Evolutionary conservation across 2,888 invertebrate genomes (phyloP).

Genomic region (Drosophila ezoana): DNA sequence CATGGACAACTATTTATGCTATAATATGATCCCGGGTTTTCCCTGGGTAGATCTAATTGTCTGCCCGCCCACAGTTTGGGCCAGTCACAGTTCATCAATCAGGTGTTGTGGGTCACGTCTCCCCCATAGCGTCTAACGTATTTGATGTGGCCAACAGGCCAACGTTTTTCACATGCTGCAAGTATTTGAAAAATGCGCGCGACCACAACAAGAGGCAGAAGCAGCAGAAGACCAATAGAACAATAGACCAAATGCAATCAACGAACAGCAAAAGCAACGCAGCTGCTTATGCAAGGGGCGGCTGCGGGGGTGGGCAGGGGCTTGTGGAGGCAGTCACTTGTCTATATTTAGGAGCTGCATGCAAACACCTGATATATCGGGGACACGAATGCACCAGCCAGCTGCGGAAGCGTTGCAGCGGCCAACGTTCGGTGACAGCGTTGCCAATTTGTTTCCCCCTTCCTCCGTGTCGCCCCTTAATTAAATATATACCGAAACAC

Average conservation of each 20-base stretch:
- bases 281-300: background rate
- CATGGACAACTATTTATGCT: too few relatives aligned
- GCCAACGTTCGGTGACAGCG: conserved; percentile 21
- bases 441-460: conserved; percentile 38
- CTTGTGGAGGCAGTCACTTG: conserved; percentile 29
- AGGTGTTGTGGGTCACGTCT: conserved; percentile 35
- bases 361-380: conserved; percentile 83
- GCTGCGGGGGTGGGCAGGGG: background rate
- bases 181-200: conserved; percentile 69
- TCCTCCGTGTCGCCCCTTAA: background rate
- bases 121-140: conserved; percentile 11
- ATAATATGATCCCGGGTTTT: too few relatives aligned
- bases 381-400: conserved; percentile 62
- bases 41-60: background rate
- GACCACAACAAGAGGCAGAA: conserved; percentile 27
- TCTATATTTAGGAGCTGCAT: conserved; percentile 76
- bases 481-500: background rate
- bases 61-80: too few relatives aligned
- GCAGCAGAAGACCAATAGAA: conserved; percentile 34
- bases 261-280: conserved; percentile 2
- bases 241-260: conserved; percentile 31
- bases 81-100: conserved; percentile 2
- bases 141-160: conserved; percentile 28
- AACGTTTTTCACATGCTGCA: conserved; percentile 49
- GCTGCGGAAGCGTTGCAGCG: conserved; percentile 41